Base-by-base conservation (phyloP, 2,888 invertebrate species). In the Drosophila tanythrix region DNA sequence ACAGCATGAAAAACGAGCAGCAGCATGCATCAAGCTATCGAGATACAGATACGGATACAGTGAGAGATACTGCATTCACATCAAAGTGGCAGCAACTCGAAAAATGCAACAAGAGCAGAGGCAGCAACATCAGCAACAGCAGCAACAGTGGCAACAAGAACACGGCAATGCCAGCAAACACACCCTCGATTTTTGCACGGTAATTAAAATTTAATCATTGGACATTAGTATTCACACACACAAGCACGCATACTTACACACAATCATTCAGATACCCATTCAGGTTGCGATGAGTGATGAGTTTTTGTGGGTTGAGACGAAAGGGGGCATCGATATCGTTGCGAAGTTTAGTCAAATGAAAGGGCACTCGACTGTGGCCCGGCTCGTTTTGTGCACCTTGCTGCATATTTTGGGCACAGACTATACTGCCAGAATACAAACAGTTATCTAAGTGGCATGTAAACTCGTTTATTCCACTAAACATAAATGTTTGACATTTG, bases 191-290 rank as follows among this genome's bases (percentile, higher is more conserved):
- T 88, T 88, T 77, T 82, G 85, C 75, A 76, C 81, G 87, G 88
- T 88, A 88, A 88, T 88, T 88, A 88, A 88, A 88, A 88, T 88
- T 90, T 88, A 88, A 88, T 88, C 88, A 88, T 82, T 87, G 90
- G 83, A 83, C 88, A 90, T 89, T 87, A 87, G 85, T 88, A 75
- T 75, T 80, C 82, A 70, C 70, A 71, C 68, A 68, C 66, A 70
- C 65, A 76, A 40, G 48, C 35, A 40, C 48, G 55, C n/a, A 57
- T 29, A 29, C 56, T 36, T 36, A 46, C 13, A 55, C 21, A 43
- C 40, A 56, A 29, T 10, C 52, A 29, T 46, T 25, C 29, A 33
- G 62, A 51, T 56, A 56, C 21, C 59, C 72, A 72, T 76, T 68
- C 72, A 60, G 63, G 59, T 69, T 73, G 65, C 72, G 25, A 60